Evolutionary conservation across 2,113 vertebrate genomes (phyloP).

Genomic region (Ginglymostoma cirratum): DNA sequence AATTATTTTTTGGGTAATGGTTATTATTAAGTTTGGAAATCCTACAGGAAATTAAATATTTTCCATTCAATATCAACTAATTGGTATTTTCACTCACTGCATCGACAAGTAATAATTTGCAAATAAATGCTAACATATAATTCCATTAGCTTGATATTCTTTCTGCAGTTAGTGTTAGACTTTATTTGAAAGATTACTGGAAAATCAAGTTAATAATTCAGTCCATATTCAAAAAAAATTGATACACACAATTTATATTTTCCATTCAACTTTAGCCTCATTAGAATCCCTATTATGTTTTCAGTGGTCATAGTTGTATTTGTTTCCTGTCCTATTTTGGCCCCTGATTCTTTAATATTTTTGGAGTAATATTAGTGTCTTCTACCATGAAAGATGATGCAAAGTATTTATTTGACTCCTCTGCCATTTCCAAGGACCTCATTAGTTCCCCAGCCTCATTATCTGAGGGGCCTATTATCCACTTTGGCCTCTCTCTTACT

Average conservation of each 20-base stretch:
- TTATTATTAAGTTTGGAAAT: neutral
- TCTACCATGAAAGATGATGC: neutral
- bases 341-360: neutral
- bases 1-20: neutral
- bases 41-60: neutral
- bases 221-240: neutral
- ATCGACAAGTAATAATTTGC: neutral
- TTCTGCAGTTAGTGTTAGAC: neutral
- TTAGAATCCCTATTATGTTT: neutral
- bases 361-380: neutral
- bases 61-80: neutral
- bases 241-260: neutral
- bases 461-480: neutral
- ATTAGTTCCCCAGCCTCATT: neutral
- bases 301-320: neutral
- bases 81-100: neutral
- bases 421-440: neutral
- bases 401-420: neutral
- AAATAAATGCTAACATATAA: neutral
- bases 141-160: neutral
- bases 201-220: neutral
- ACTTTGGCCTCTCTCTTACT: neutral
- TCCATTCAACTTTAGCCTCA: neutral
- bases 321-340: neutral
- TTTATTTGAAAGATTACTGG: neutral